Conservation (phyloP, 2,797 vertebrate genomes). For the Pipistrellus pygmaeus region DNA sequence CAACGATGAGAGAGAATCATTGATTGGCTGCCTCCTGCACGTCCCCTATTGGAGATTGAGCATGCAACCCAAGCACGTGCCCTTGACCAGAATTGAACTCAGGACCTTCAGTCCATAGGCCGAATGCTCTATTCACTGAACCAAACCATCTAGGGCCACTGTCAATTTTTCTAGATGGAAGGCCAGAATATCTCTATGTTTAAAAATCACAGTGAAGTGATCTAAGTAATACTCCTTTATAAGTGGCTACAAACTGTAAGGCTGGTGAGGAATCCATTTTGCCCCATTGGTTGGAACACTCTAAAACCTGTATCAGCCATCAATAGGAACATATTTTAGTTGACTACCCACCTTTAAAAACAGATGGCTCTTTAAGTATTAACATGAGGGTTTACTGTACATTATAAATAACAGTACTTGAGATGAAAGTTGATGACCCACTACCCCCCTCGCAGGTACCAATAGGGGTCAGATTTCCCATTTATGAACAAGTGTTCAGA, state of each 20-base stretch:
- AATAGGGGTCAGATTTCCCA: conserved; percentile 81
- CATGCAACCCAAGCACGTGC: too few relatives aligned
- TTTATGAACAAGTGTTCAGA: conserved; percentile 72
- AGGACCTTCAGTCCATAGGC: too few relatives aligned
- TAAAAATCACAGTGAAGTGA: not conserved
- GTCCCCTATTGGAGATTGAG: too few relatives aligned
- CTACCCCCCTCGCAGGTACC: conserved; percentile 57
- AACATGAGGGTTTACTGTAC: conserved; percentile 58
- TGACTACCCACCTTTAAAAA: conserved; percentile 60
- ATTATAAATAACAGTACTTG: conserved; percentile 69
- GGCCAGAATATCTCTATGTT: conserved; percentile 23
- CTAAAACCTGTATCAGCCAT: conserved; percentile 19
- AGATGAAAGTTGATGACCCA: conserved; percentile 66
- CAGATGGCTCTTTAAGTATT: conserved; percentile 56
- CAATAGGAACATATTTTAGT: conserved; percentile 17
- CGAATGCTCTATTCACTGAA: too few relatives aligned
- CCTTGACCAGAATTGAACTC: too few relatives aligned
- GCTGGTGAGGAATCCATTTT: conserved; percentile 7
- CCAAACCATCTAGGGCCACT: not conserved
- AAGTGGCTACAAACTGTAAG: conserved; percentile 16
- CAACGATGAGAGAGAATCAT: too few relatives aligned
- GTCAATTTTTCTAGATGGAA: conserved; percentile 23
- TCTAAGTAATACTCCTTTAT: conserved; percentile 13
- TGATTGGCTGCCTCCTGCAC: too few relatives aligned
- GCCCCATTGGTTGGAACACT: not conserved